These are phyloP conservation scores for Bos indicus DNA, from an alignment of 2,113 vertebrate species.

Conservation along the genomic window DNA sequence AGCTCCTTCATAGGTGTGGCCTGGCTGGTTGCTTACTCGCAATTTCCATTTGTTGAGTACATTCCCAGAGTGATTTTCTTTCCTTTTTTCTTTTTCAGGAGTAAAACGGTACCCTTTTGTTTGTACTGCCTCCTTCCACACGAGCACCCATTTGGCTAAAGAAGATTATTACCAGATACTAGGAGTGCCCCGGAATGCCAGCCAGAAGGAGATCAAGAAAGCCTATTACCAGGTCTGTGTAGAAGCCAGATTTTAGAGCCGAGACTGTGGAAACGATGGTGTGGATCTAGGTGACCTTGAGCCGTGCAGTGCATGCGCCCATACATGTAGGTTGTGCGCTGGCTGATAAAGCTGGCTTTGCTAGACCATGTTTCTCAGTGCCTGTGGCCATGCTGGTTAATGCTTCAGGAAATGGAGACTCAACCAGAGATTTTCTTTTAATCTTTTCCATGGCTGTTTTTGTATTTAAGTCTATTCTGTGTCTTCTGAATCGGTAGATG, in stretches of 20 bases:
- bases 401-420: background rate
- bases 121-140: constrained; percentile 85
- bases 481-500: background rate
- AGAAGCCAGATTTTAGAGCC: background rate
- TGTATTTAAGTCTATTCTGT: background rate
- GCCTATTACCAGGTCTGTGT: constrained; percentile 95
- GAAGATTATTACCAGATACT: constrained; percentile 95
- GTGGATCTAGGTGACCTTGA: background rate
- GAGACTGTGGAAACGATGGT: background rate
- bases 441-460: background rate
- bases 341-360: background rate
- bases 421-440: background rate
- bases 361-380: background rate
- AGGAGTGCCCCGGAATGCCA: constrained; percentile 89
- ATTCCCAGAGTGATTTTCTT: constrained; percentile 35
- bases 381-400: background rate
- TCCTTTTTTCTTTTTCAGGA: constrained; percentile 53
- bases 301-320: rapidly evolving
- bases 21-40: background rate
- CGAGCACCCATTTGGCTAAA: constrained; percentile 82
- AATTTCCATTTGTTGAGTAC: background rate
- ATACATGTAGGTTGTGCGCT: rapidly evolving
- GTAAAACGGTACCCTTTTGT: constrained; percentile 49
- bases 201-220: constrained; percentile 98
- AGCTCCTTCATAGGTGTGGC: background rate